Conservation (phyloP, 2,113 vertebrate species). For the Malurus elegans region DNA sequence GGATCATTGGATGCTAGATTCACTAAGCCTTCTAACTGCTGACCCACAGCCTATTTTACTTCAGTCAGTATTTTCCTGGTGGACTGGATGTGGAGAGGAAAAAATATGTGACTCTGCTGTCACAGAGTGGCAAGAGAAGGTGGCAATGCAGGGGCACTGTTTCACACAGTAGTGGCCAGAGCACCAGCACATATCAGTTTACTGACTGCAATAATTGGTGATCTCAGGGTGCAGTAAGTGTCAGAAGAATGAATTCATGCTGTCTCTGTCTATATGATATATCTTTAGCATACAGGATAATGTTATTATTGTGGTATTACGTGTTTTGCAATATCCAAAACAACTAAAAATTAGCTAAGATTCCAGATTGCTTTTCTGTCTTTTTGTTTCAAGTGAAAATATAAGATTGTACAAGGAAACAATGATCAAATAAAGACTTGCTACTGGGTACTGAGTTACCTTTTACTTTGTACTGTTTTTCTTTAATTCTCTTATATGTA, state of each 20-base stretch:
- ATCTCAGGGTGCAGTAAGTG: not conserved
- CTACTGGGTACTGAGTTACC: not conserved
- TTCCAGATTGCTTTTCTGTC: not conserved
- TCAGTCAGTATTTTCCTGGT: not conserved
- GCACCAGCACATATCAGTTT: not conserved
- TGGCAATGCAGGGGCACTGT: not conserved
- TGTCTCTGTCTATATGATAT: not conserved
- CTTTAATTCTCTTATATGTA: not conserved
- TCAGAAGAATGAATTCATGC: not conserved
- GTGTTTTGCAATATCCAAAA: not conserved
- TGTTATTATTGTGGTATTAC: not conserved
- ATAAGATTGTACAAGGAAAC: slow-evolving; percentile 22
- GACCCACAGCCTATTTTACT: not conserved
- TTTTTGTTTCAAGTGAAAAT: slow-evolving; percentile 2
- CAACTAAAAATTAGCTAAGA: not conserved
- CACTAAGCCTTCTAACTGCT: not conserved
- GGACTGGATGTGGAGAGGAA: not conserved
- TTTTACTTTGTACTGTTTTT: slow-evolving; percentile 15
- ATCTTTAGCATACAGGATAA: not conserved
- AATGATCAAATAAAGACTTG: slow-evolving; percentile 34
- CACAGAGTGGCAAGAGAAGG: not conserved
- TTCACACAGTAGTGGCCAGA: not conserved
- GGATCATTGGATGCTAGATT: not conserved
- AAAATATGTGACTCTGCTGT: not conserved
- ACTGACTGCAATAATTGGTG: not conserved